Percentiles rank a stretch among this genome's conserved stretches.
These are phyloP conservation scores for Uloborus diversus DNA, from an alignment of 1,140 invertebrate species.

Conservation along the genomic window DNA sequence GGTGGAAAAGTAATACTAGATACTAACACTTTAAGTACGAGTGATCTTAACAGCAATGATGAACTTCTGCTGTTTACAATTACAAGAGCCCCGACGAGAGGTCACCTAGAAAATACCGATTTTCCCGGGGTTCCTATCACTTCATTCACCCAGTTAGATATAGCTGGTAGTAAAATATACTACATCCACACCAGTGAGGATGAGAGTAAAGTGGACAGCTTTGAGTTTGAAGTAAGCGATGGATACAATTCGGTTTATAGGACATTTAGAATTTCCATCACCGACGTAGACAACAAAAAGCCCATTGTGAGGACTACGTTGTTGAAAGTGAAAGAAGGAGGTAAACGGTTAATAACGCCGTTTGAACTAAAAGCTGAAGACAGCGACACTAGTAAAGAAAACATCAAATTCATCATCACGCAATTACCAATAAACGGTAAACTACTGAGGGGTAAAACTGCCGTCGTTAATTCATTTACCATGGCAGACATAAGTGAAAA, in stretches of 20 bases:
- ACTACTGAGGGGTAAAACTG: slow-evolving; percentile 62
- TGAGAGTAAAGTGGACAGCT: slow-evolving; percentile 66
- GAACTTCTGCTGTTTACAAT: slow-evolving; percentile 63
- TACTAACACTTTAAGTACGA: slow-evolving; percentile 64
- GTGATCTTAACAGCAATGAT: slow-evolving; percentile 65
- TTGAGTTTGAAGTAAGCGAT: slow-evolving; percentile 67
- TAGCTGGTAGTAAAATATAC: slow-evolving; percentile 65
- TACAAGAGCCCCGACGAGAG: slow-evolving; percentile 64
- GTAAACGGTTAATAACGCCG: slow-evolving; percentile 64
- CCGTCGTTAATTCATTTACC: slow-evolving; percentile 63
- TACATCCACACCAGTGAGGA: slow-evolving; percentile 65
- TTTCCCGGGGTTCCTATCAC: slow-evolving; percentile 63
- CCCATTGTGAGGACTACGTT: slow-evolving; percentile 64
- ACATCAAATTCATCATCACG: slow-evolving; percentile 64
- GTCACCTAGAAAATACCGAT: slow-evolving; percentile 64
- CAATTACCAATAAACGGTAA: slow-evolving; percentile 64
- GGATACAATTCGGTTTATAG: slow-evolving; percentile 64
- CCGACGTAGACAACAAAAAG: slow-evolving; percentile 66
- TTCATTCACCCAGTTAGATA: slow-evolving; percentile 65
- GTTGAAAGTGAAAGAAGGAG: slow-evolving; percentile 64
- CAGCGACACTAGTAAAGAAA: slow-evolving; percentile 63
- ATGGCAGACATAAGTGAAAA: slow-evolving; percentile 64
- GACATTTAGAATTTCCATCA: slow-evolving; percentile 66
- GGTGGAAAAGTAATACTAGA: slow-evolving; percentile 64
- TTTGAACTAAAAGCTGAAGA: slow-evolving; percentile 67